phyloP scores from a whole-genome alignment of 2,888 invertebrate species.

The Tortrix viridana region DNA sequence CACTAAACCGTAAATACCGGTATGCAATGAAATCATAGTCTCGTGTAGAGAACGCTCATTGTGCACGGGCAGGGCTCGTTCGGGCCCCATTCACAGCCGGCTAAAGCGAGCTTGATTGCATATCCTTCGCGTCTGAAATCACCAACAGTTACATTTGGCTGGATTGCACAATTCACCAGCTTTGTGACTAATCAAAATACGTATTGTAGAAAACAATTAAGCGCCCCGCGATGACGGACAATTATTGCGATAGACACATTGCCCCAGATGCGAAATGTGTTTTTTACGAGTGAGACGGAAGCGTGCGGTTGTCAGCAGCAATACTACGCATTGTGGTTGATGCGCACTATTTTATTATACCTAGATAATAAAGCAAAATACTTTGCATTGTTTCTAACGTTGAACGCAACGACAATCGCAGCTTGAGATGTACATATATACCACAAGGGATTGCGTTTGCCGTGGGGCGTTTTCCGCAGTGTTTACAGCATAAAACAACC shows the following conservation, averaged over 20 bases:
- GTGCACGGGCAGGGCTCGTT: conserved; percentile 57
- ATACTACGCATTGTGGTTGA: no score
- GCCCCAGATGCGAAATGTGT: background rate
- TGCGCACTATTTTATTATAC: no score
- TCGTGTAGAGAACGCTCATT: conserved; percentile 42
- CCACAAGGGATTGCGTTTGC: no score
- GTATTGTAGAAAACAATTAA: conserved; percentile 15
- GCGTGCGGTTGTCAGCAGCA: no score
- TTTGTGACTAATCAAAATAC: conserved; percentile 31
- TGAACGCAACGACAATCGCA: no score
- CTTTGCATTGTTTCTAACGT: no score
- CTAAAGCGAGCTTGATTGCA: conserved; percentile 70
- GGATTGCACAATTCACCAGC: conserved; percentile 35
- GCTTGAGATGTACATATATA: no score
- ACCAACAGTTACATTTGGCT: conserved; percentile 62
- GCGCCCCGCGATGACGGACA: background rate
- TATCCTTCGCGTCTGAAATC: conserved; percentile 52
- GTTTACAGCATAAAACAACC: no score
- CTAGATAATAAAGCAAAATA: no score
- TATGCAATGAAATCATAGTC: conserved; percentile 40
- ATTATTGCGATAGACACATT: background rate
- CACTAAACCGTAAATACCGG: conserved; percentile 29
- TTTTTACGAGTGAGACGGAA: no score
- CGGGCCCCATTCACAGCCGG: conserved; percentile 56
- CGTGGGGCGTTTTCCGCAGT: no score